phyloP scores from a whole-genome alignment of 2,113 vertebrate genomes.

The Triplophysa siluroides region DNA sequence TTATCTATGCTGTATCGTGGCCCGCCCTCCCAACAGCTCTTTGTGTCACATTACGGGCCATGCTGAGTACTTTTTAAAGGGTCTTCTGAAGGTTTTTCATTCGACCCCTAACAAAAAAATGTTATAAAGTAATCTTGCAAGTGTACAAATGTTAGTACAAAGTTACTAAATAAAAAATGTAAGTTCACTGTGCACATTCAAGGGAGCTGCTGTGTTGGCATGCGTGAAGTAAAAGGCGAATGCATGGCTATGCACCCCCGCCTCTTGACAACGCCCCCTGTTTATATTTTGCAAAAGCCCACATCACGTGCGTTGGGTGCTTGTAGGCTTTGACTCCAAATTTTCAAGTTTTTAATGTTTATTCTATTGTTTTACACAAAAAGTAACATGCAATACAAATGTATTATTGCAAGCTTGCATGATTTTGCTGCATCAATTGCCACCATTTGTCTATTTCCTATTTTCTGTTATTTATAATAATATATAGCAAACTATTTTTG shows the following conservation, averaged over 20 bases:
- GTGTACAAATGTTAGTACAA: background rate
- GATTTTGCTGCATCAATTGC: no score
- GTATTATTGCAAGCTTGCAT: no score
- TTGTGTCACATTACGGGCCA: slow-evolving; percentile 32
- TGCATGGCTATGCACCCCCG: background rate
- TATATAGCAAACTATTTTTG: no score
- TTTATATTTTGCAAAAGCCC: slow-evolving; percentile 18
- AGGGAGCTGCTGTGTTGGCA: background rate
- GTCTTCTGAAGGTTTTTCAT: background rate
- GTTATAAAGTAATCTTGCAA: background rate
- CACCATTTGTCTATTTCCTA: no score
- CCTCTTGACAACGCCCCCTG: background rate
- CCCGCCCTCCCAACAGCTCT: slow-evolving; percentile 18
- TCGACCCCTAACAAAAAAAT: background rate
- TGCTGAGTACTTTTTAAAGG: background rate
- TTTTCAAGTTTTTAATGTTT: no score
- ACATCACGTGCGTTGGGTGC: background rate
- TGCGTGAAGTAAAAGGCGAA: background rate
- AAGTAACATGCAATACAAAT: no score
- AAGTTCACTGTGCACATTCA: no score
- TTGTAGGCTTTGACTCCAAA: no score
- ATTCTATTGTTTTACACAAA: no score
- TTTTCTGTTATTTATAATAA: no score
- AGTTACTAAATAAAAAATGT: background rate
- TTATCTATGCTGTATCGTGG: background rate